Base-by-base conservation (phyloP, 2,888 invertebrate species). In the Agrochola lota region DNA sequence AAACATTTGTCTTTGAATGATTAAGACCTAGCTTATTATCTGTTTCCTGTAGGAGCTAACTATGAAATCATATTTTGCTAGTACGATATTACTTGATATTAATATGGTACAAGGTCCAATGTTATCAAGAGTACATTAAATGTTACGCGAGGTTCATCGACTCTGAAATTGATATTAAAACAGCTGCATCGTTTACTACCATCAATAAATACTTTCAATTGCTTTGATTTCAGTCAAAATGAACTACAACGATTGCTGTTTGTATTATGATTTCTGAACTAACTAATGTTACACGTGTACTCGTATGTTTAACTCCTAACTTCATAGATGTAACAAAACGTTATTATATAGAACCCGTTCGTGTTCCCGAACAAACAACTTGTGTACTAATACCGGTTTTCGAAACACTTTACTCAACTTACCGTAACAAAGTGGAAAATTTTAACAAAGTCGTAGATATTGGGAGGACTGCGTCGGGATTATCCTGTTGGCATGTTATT, bases 361-460 rank as follows among this genome's bases (percentile, higher is more conserved):
- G 26, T 64, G 35, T 72, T 55, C 8, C 49, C 7, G 35, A 80
- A 76, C 63, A 74, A 77, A 71, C 66, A 81, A 67, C 60, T 75
- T 70, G 40, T 57, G 49, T 68, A 57, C 57, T 40, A 69, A 82
- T 43, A 76, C 46, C 4, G 49, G n/a, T 60, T 80, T 74, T 43
- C 23, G 20, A 57, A 74, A 57, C 62, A 76, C 63, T 77, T 74
- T 35, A 74, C 62, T 64, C 12, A 71, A 66, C 76, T 75, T 64
- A 55, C 12, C 15, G n/a, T 52, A 49, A 72, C 70, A 76, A 74
- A 71, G 20, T 40, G 52, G 64, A 52, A 60, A 67, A 76, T 78
- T 70, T 70, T 70, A 78, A 73, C 72, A 23, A 79, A 84, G 43
- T 84, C 69, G 26, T 64, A 74, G 59, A 64, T 63, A 77, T 71